A percentile compares a stretch with the other conserved stretches of the same genome.
phyloP scores from a whole-genome alignment of 1,140 invertebrate genomes.

The Potamilus streckersoni region DNA sequence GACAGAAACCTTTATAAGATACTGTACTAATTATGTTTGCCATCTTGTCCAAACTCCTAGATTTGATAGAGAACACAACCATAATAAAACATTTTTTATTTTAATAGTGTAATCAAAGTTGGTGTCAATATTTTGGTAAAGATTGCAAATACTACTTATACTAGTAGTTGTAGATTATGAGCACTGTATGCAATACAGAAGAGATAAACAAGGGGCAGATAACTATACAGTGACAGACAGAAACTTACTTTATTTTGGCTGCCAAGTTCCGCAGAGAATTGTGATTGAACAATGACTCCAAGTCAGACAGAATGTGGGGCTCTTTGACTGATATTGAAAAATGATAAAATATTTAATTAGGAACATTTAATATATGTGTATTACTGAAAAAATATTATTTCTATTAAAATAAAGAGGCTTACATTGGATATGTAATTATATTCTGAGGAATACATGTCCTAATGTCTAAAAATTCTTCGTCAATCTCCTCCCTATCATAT shows the following conservation, averaged over 20 bases:
- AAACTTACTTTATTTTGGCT: conserved; percentile 56
- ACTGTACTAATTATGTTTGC: no score
- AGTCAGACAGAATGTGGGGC: conserved; percentile 35
- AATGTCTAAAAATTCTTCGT: neutral
- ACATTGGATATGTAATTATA: neutral
- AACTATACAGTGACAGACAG: neutral
- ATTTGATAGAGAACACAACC: no score
- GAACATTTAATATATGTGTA: neutral
- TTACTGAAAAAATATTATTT: neutral
- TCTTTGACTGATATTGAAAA: conserved; percentile 47
- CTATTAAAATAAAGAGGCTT: neutral
- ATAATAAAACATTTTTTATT: no score
- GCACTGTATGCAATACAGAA: no score
- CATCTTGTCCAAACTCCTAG: no score
- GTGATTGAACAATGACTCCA: conserved; percentile 50
- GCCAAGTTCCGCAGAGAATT: conserved; percentile 46
- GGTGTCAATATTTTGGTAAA: no score
- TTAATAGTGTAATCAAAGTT: no score
- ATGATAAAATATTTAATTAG: conserved; percentile 3
- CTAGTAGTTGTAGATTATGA: no score
- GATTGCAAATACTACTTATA: no score
- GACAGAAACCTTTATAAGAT: no score
- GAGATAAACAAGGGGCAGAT: no score
- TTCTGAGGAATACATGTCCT: neutral
- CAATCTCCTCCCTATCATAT: no score